Conservation (phyloP, 2,797 vertebrate genomes). For the Antrozous pallidus region DNA sequence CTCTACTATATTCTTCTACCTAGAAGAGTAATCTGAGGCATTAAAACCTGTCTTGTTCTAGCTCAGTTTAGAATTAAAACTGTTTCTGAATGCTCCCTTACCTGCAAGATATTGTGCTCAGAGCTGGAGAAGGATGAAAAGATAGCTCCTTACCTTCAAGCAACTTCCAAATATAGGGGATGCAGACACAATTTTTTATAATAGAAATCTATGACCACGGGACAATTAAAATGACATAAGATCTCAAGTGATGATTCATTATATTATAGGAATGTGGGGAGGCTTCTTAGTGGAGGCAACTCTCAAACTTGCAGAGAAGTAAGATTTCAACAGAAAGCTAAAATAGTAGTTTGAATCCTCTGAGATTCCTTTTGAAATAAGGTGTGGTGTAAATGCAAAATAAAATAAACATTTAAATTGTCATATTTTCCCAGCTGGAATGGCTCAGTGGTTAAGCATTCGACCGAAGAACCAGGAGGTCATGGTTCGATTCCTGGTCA, state of each 20-base stretch:
- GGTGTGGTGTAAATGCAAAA: neutral
- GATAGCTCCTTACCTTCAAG: neutral
- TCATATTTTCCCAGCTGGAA: neutral
- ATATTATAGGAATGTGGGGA: neutral
- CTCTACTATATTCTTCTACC: conserved; percentile 37
- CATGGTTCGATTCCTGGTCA: too few relatives aligned
- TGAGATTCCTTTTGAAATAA: conserved; percentile 4
- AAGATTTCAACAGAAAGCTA: conserved; percentile 20
- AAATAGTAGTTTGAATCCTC: neutral
- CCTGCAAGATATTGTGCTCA: neutral
- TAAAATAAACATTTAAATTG: neutral
- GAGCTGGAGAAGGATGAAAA: neutral
- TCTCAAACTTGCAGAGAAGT: neutral
- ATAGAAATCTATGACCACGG: neutral
- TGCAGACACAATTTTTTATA: neutral
- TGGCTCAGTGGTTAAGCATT: too few relatives aligned
- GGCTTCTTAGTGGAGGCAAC: neutral
- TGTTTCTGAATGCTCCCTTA: neutral
- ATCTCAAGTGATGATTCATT: neutral
- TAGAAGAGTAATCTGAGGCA: conserved; percentile 55
- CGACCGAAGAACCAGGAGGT: too few relatives aligned
- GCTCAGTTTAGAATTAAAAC: conserved; percentile 57
- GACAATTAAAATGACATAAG: neutral
- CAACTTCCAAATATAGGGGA: neutral
- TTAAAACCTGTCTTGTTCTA: neutral